Evolutionary conservation across 1,140 invertebrate species (phyloP).

Genomic region (Philopotamus ludificatus): DNA sequence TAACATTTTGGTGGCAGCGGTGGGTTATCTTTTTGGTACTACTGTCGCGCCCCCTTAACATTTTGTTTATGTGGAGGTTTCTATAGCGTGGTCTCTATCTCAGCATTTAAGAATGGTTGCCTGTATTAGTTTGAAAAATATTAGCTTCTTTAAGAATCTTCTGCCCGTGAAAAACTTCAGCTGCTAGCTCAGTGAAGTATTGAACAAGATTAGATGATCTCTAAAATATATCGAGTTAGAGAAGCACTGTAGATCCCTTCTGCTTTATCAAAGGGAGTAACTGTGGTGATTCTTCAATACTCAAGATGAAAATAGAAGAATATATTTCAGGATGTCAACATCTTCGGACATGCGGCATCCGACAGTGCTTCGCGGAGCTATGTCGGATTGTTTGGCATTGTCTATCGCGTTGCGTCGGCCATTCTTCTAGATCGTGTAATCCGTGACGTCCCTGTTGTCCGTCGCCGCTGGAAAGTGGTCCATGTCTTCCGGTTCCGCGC

Average conservation of each 20-base stretch:
- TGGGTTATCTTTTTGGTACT: no score
- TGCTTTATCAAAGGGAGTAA: not conserved
- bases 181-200: no score
- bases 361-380: not conserved
- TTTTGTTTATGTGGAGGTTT: no score
- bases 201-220: no score
- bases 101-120: no score
- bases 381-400: not conserved
- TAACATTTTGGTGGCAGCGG: no score
- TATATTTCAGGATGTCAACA: not conserved
- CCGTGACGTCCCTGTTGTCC: not conserved
- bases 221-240: no score
- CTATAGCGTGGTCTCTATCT: no score
- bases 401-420: not conserved
- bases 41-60: no score
- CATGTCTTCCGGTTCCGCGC: constrained; percentile 14
- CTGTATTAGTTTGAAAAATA: no score
- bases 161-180: no score
- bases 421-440: not conserved
- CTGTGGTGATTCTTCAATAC: not conserved
- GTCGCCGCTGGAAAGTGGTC: constrained; percentile 7
- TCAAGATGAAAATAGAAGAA: not conserved
- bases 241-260: not conserved
- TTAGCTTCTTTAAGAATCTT: no score
- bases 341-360: not conserved